Conservation (phyloP, 2,888 invertebrate genomes). For the Tanytarsus gracilentus region DNA sequence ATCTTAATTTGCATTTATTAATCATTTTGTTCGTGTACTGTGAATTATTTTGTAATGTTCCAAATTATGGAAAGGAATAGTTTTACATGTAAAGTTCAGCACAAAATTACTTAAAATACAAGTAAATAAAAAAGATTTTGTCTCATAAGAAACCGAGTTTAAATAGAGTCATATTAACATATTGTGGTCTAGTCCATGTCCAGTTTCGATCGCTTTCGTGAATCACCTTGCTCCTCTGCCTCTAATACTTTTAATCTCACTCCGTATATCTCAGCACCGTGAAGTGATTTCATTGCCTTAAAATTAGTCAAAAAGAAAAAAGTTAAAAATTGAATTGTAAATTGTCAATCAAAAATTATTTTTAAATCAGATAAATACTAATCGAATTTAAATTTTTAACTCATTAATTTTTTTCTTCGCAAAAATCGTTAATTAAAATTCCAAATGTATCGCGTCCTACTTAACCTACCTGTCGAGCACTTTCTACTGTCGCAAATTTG, state of each 20-base stretch:
- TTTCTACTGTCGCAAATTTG: slow-evolving; percentile 65
- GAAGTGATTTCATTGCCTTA: slow-evolving; percentile 47
- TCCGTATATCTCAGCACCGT: slow-evolving; percentile 82
- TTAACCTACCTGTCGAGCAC: slow-evolving; percentile 51
- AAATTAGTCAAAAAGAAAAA: slow-evolving; percentile 30
- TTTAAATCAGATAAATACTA: no score
- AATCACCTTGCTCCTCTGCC: slow-evolving; percentile 60
- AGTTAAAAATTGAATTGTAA: slow-evolving; percentile 20
- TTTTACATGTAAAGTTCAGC: no score
- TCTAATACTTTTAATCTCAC: slow-evolving; percentile 71
- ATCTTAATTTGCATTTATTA: no score
- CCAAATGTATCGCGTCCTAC: no score
- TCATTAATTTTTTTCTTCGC: no score
- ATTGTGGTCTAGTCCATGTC: background rate
- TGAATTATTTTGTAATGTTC: no score
- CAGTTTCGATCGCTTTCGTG: slow-evolving; percentile 10
- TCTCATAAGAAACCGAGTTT: background rate
- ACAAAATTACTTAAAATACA: no score
- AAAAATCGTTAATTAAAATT: no score
- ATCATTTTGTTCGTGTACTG: no score
- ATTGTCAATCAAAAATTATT: slow-evolving; percentile 1
- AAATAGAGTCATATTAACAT: background rate
- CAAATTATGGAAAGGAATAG: no score
- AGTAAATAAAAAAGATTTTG: no score
- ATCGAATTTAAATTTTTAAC: no score